Evolutionary conservation across 2,113 vertebrate genomes (phyloP), one percentile per base, ranked within the genome.

Genomic region (Ardeotis arabs): DNA sequence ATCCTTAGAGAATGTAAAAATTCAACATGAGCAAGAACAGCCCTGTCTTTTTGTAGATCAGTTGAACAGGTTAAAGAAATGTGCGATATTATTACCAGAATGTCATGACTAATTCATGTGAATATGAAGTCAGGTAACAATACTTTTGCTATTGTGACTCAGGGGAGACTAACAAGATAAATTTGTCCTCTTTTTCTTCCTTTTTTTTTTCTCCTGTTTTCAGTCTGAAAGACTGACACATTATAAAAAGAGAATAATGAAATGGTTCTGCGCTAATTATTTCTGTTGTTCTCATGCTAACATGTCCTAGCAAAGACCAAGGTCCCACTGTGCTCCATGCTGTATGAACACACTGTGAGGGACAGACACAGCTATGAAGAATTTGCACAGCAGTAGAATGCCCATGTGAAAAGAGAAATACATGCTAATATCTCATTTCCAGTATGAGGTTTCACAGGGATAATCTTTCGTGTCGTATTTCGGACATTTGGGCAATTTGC

Each of bases 191-290:
- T 22, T 25, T 31, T 33, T 44, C 22, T 1, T 4, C 2, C 1
- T 3, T 27, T 28, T 7, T 28, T 12, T 12, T 18, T 3, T 1
- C 4, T 14, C 4, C 24, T 7, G 4, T 4, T 67, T 12, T 77
- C 16, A 53, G 2, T 45, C 35, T 91, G 52, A 58, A 76, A 85
- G 33, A 68, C 55, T 88, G 47, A 31, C 23, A 74, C 6, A 24
- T 39, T 59, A 29, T 74, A 62, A 85, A 41, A 12, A 78, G 63
- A 83, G 7, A 28, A 84, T 63, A 80, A 90, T 39, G 22, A 90
- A 91, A 39, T 74, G 37, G 11, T 70, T 90, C 49, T 75, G 13
- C 24, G 60, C 90, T 81, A 70, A 84, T 92, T 82, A 78, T 72
- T 89, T 89, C 31, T 4, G 2, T 63, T 92, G 19, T 58, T 81